A percentile compares a stretch with the other conserved stretches of the same genome.
Conservation (phyloP, 2,113 vertebrate genomes). For the Lates calcarifer region DNA sequence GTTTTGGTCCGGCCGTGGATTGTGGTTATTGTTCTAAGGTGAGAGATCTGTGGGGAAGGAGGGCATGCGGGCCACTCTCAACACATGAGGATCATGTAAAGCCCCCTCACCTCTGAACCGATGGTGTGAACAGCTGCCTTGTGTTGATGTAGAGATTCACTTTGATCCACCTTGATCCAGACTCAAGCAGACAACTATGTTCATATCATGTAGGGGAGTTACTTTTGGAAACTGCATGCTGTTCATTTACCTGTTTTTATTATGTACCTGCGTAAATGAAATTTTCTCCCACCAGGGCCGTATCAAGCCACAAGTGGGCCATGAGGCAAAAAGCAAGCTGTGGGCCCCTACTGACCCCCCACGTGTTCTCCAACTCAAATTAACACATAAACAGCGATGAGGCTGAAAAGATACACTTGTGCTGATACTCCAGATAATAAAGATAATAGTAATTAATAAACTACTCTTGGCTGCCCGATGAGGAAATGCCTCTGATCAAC, state of each 20-base stretch:
- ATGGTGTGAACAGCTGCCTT: slow-evolving; percentile 76
- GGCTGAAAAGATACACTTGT: no score
- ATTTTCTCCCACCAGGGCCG: slow-evolving; percentile 32
- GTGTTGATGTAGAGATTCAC: slow-evolving; percentile 73
- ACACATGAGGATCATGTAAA: slow-evolving; percentile 81
- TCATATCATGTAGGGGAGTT: slow-evolving; percentile 30
- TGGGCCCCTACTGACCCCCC: background rate
- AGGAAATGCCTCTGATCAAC: background rate
- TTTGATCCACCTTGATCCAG: slow-evolving; percentile 81
- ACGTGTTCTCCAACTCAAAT: background rate
- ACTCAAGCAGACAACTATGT: slow-evolving; percentile 43
- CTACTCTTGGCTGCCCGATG: background rate
- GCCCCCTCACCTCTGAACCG: slow-evolving; percentile 79
- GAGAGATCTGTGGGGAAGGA: slow-evolving; percentile 64
- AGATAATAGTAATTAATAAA: no score
- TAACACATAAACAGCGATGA: background rate
- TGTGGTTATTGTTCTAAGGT: slow-evolving; percentile 81
- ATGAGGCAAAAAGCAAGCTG: background rate
- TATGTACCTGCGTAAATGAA: slow-evolving; percentile 36
- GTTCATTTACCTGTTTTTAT: slow-evolving; percentile 31
- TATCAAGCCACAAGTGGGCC: background rate
- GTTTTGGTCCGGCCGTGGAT: slow-evolving; percentile 62
- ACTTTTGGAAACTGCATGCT: slow-evolving; percentile 43
- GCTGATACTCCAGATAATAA: no score
- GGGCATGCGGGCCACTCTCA: slow-evolving; percentile 68